These are phyloP conservation scores for Philopotamus ludificatus DNA, from an alignment of 1,140 invertebrate species.

Conservation along the genomic window DNA sequence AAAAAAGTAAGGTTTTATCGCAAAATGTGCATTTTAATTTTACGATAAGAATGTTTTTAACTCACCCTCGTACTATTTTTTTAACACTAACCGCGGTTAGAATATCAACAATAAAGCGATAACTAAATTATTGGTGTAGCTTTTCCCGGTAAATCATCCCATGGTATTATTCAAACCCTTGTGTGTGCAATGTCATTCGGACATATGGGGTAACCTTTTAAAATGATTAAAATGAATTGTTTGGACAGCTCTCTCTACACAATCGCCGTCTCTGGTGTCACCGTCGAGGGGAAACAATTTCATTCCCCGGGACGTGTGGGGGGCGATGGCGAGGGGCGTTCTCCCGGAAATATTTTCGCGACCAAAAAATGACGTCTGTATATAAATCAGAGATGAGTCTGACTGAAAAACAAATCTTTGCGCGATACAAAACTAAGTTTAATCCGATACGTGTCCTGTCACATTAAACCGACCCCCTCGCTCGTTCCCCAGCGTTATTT, in stretches of 20 bases:
- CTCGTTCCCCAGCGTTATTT: constrained; percentile 30
- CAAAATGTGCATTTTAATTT: no score
- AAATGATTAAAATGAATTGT: constrained; percentile 40
- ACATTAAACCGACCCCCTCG: constrained; percentile 3
- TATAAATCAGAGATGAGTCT: background rate
- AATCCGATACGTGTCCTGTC: constrained; percentile 25
- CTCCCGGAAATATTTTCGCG: background rate
- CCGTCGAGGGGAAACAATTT: constrained; percentile 12
- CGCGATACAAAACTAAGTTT: constrained; percentile 14
- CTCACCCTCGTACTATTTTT: no score
- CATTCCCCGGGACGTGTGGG: background rate
- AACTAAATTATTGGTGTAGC: no score
- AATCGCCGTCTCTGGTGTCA: constrained; percentile 17
- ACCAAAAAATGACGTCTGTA: background rate
- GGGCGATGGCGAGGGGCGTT: background rate
- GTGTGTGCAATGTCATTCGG: constrained; percentile 4
- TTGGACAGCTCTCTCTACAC: constrained; percentile 29
- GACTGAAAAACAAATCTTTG: background rate
- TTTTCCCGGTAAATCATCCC: no score
- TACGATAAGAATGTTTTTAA: no score
- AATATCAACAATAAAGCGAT: no score
- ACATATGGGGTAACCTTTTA: constrained; percentile 33
- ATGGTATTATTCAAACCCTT: constrained; percentile 20
- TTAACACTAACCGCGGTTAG: no score
- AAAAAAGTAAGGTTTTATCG: no score